Evolutionary conservation across 2,113 vertebrate genomes (phyloP), one percentile per base, ranked within the genome.

Genomic region (Vicugna pacos): DNA sequence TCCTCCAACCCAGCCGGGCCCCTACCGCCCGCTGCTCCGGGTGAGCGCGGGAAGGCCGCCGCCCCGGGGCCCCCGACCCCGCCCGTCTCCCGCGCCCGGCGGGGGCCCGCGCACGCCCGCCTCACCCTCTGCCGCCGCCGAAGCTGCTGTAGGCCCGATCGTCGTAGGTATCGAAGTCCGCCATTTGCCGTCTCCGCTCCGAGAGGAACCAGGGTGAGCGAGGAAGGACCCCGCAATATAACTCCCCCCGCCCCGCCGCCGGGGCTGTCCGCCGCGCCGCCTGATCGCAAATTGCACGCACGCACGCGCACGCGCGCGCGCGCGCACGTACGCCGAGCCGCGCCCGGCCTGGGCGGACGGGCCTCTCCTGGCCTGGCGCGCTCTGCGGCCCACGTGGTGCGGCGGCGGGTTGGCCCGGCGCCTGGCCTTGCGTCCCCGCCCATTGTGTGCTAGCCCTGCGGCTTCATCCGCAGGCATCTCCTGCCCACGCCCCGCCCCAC

Each of bases 111-210:
- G 79, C 94, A 46, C n/a, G 3, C 22, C 81, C 56, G 89, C 70
- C 99, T 99, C 98, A 99, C 99, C 99, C 99, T 98, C 99, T 99
- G 97, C 99, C 99, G 88, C 99, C 99, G 80, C 99, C 99, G 96
- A 99, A 99, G 99, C 99, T 99, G 97, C 99, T 99, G 97, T 99
- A 99, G 99, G 99, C 99, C 99, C 99, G 99, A 98, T 99, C 99
- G 93, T 99, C 99, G 98, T 99, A 99, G 98, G 98, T 99, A 96
- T 99, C 99, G 98, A 98, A 99, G 98, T 99, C 99, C 99, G 99
- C 99, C 99, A 99, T 97, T 99, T 98, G 98, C 99, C 99, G 98
- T 98, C 99, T 98, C 98, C 96, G 98, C 99, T 99, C 98, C 98
- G 98, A 98, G 98, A 99, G 98, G 98, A 99, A 98, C 99, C 99